These are phyloP conservation scores for Schmidtea mediterranea DNA, from an alignment of 1,140 invertebrate species.

Conservation along the genomic window DNA sequence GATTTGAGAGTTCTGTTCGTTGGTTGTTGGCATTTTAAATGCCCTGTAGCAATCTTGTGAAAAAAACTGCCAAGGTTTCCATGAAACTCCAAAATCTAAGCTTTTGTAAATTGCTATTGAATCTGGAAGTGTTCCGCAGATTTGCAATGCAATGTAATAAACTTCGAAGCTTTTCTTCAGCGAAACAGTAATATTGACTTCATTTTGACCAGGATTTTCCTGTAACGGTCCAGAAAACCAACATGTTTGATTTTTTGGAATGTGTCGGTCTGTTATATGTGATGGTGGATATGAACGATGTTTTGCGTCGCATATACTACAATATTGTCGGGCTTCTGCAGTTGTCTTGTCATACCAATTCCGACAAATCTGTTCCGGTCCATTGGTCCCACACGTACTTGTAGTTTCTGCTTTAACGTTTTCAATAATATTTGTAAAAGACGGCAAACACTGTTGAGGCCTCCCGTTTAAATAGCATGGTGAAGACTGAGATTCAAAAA, in stretches of 20 bases:
- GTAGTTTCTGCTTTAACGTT: neutral
- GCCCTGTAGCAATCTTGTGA: neutral
- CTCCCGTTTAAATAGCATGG: neutral
- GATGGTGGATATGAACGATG: neutral
- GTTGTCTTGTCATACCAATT: neutral
- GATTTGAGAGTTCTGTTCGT: neutral
- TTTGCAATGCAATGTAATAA: neutral
- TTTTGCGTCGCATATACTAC: neutral
- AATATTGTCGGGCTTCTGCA: neutral
- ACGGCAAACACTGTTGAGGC: neutral
- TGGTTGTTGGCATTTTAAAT: neutral
- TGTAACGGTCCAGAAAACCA: neutral
- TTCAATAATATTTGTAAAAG: conserved; percentile 1
- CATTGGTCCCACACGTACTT: neutral
- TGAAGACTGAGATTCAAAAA: neutral
- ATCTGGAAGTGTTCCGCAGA: neutral
- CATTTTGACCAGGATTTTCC: neutral
- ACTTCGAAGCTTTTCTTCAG: neutral
- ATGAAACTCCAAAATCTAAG: neutral
- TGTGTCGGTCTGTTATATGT: neutral
- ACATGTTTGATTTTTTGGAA: neutral
- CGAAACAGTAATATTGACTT: neutral
- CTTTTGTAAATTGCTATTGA: conserved; percentile 2
- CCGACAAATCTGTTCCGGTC: neutral
- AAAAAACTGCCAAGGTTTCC: conserved; percentile 2